These are phyloP conservation scores for Heliconius ethilla DNA, from an alignment of 2,888 invertebrate species.

Conservation along the genomic window DNA sequence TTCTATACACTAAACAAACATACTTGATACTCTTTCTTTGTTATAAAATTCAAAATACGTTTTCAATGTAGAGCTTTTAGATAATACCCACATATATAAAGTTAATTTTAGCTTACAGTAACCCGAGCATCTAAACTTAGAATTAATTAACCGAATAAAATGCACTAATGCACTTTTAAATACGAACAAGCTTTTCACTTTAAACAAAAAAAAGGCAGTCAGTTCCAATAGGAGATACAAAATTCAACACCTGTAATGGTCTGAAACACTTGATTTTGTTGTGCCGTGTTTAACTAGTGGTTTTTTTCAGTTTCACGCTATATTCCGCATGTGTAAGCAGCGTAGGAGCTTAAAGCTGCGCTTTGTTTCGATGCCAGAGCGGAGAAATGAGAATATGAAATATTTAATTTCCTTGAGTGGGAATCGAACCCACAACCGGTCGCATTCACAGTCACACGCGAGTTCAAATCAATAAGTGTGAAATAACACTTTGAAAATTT, in stretches of 20 bases:
- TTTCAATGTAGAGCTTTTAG: slow-evolving; percentile 1
- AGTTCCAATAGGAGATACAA: slow-evolving; percentile 3
- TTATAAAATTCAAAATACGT: neutral
- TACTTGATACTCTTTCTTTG: neutral
- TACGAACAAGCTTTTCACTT: slow-evolving; percentile 27
- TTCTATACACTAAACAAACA: neutral
- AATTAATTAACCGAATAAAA: slow-evolving; percentile 39
- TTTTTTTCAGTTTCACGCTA: neutral
- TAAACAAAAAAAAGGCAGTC: slow-evolving; percentile 15
- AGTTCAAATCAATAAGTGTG: no score
- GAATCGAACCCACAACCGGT: no score
- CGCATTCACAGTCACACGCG: no score
- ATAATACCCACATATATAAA: slow-evolving; percentile 10
- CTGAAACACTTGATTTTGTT: neutral
- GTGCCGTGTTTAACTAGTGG: neutral
- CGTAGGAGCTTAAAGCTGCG: no score
- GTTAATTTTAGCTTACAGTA: slow-evolving; percentile 12
- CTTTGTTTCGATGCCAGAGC: no score
- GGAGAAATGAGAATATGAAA: no score
- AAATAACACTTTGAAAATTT: no score
- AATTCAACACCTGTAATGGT: slow-evolving; percentile 18
- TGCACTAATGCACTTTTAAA: slow-evolving; percentile 36
- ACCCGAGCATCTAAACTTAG: slow-evolving; percentile 13
- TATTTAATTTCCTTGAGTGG: no score
- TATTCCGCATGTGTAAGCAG: neutral